Percentiles rank a stretch among this genome's conserved stretches.
phyloP scores from a whole-genome alignment of 2,888 invertebrate genomes.

The Diaphora mendica region DNA sequence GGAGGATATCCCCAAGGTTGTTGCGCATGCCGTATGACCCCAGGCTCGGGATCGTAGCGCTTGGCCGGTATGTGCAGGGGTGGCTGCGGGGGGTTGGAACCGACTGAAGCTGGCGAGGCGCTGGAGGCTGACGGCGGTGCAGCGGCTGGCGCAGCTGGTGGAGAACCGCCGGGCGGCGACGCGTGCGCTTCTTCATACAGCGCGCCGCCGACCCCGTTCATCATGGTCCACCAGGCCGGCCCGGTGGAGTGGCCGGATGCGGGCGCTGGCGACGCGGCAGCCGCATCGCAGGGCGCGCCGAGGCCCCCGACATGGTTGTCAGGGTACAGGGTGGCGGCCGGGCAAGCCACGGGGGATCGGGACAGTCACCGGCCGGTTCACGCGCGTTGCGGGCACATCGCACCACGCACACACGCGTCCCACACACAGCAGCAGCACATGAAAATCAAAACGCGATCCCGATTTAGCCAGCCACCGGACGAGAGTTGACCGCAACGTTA shows the following conservation, averaged over 20 bases:
- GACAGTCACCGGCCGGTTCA: constrained; percentile 80
- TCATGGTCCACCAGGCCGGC: constrained; percentile 94
- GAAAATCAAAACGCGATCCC: constrained; percentile 85
- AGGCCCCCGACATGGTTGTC: constrained; percentile 90
- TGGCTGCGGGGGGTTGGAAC: constrained; percentile 91
- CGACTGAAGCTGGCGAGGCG: constrained; percentile 87
- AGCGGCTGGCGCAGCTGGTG: constrained; percentile 90
- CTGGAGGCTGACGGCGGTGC: constrained; percentile 87
- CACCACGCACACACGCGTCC: constrained; percentile 83
- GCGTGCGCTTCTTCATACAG: constrained; percentile 91
- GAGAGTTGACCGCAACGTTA: constrained; percentile 69
- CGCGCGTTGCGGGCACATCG: constrained; percentile 85
- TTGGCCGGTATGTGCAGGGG: constrained; percentile 96
- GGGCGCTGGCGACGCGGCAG: constrained; percentile 91
- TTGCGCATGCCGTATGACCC: constrained; percentile 92
- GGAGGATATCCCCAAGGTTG: constrained; percentile 92
- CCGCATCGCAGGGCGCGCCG: constrained; percentile 90
- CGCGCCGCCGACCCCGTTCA: constrained; percentile 92
- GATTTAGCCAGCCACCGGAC: constrained; percentile 82
- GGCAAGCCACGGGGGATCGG: constrained; percentile 91
- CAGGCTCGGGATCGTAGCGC: constrained; percentile 89
- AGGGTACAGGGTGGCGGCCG: constrained; percentile 93
- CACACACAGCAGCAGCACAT: constrained; percentile 82
- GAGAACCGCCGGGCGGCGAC: constrained; percentile 86
- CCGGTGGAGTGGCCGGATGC: constrained; percentile 94